Percentiles rank a stretch among this genome's conserved stretches.
Evolutionary conservation across 2,113 vertebrate species (phyloP).

Genomic region (Acrocephalus arundinaceus): DNA sequence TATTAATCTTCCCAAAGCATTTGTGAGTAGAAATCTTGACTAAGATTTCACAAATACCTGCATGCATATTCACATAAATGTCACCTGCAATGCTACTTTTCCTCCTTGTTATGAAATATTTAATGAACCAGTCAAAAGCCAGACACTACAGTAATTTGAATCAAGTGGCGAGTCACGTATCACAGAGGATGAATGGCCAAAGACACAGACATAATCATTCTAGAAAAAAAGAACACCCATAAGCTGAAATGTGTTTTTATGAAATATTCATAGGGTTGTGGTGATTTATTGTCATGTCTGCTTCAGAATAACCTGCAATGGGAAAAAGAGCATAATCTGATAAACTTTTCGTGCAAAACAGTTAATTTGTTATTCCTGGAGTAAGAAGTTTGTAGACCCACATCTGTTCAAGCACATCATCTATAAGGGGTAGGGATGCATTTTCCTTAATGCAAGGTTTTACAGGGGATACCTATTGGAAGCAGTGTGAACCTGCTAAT

Average conservation of each 20-base stretch:
- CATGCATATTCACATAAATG: not conserved
- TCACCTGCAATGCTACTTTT: not conserved
- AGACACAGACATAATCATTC: not conserved
- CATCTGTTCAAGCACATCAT: not conserved
- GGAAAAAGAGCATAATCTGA: not conserved
- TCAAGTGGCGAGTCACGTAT: slow-evolving; percentile 10
- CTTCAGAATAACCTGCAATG: not conserved
- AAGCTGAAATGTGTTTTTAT: not conserved
- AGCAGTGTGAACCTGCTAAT: not conserved
- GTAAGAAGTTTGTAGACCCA: not conserved
- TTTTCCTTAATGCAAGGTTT: not conserved
- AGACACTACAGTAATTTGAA: slow-evolving; percentile 1
- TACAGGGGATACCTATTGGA: not conserved
- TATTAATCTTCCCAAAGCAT: not conserved
- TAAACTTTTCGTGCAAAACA: slow-evolving; percentile 25
- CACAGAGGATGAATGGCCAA: not conserved
- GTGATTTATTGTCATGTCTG: not conserved
- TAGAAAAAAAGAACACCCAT: not conserved
- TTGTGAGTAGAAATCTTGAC: not conserved
- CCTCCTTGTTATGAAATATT: not conserved
- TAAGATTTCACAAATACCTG: not conserved
- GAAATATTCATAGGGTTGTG: slow-evolving; percentile 14
- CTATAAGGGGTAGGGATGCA: not conserved
- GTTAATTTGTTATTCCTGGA: not conserved
- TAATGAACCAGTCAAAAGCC: slow-evolving; percentile 18